Base-by-base conservation (phyloP, 1,140 invertebrate species). In the Physella acuta region DNA sequence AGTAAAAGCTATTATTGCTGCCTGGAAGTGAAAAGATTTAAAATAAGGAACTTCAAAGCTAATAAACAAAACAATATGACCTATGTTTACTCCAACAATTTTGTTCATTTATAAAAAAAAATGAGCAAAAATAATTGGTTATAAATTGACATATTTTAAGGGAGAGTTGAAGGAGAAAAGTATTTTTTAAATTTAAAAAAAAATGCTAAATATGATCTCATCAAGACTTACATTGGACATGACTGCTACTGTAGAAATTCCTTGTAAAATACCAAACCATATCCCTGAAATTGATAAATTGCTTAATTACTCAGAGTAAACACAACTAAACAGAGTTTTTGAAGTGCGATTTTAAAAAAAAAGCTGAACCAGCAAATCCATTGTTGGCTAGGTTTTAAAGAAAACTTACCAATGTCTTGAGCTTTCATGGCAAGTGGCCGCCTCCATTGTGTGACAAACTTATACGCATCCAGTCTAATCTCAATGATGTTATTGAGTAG, bases 391-490 rank as follows among this genome's bases (percentile, higher is more conserved):
- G 44, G 37, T 49, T 16, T 0, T 11, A 49, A 30, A 14, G 3
- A 20, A 30, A 31, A 36, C 69, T 73, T 70, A 20, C 94, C 95
- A 74, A 98, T 97, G 84, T 95, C 93, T 79, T 95, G 92, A 0
- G 94, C 93, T 61, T 93, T 86, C 78, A 93, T 91, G 0, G 94
- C 92, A 24, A 97, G 79, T 0, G 95, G 94, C 59, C 95, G 85
- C 68, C 94, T 85, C 1, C 93, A 82, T 71, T 92, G 90, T 62
- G 90, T 90, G 34, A 93, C 87, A 81, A 94, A 92, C 83, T 94
- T 94, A 79, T 91, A 90, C 16, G 93, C 92, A 82, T 94, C 93
- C 26, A 93, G 80, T 60, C 93, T 85, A 66, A 94, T 91, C 82
- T 94, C 93, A 1, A 94, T 86, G 74, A 93, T 88, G 80, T 94